A percentile compares a stretch with the other conserved stretches of the same genome.
Evolutionary conservation across 2,113 vertebrate species (phyloP).

Genomic region (Onychorhynchus coronatus): DNA sequence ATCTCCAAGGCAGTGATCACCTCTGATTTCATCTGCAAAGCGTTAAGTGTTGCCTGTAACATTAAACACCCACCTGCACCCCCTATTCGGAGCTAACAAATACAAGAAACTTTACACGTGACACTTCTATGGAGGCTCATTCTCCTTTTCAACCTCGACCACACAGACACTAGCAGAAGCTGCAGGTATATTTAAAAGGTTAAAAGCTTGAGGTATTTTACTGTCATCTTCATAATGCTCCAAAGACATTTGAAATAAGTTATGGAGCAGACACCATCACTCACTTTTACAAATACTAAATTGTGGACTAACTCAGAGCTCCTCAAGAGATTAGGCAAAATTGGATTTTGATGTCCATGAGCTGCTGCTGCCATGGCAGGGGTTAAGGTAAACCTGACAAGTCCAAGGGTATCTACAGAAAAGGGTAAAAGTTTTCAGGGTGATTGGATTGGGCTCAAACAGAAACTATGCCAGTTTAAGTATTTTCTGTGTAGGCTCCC

Average conservation of each 20-base stretch:
- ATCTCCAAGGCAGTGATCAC: neutral
- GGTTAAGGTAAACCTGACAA: neutral
- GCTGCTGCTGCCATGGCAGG: neutral
- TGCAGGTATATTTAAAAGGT: neutral
- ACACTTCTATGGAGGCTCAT: neutral
- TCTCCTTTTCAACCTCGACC: neutral
- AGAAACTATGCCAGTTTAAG: neutral
- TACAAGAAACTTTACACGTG: accelerated
- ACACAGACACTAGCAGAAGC: neutral
- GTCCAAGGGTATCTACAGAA: neutral
- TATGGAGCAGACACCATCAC: neutral
- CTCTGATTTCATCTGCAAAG: neutral
- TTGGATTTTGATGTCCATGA: neutral
- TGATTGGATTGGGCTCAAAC: neutral
- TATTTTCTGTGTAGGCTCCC: neutral
- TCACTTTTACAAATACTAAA: neutral
- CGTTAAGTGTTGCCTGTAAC: neutral
- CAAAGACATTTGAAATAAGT: neutral
- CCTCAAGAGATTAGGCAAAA: neutral
- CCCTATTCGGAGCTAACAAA: neutral
- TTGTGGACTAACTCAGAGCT: neutral
- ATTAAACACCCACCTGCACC: neutral
- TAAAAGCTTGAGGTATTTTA: neutral
- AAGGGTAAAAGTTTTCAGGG: neutral
- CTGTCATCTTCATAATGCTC: neutral